Base-by-base conservation (phyloP, 2,888 invertebrate species). In the Silvanus unidentatus region DNA sequence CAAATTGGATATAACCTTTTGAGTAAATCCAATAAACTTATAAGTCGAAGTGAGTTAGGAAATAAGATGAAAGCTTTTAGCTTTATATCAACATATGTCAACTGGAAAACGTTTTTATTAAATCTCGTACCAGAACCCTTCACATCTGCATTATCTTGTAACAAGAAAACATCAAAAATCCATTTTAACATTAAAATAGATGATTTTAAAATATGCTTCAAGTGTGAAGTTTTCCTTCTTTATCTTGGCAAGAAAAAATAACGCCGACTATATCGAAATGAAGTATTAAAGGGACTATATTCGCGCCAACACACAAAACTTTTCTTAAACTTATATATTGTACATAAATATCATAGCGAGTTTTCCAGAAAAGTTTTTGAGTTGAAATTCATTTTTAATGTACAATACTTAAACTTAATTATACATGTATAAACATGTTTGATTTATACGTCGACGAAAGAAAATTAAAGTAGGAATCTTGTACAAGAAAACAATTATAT, bases 141-240 rank as follows among this genome's bases (percentile, higher is more conserved):
- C 50, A 54, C 53, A 47, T 53, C 49, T 50, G 49, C 56, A 57
- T 58, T 57, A 57, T 54, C 55, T 46, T 50, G 48, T 54, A 58
- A 55, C 56, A 48, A 40, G 57, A 55, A 50, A 59, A 65, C 63
- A 66, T 63, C 59, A 59, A 58, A 64, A 63, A 59, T 63, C 64
- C 64, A 66, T 66, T 65, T 58, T 49, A 48, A 54, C 60, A 63
- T 65, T 61, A 63, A 59, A 60, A 60, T 58, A 61, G 60, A 62
- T 59, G 60, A 60, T 61, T 56, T 52, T 60, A 59, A 46, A 58
- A 55, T 8, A 57, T 53, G 51, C 49, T 54, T 47, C 50, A 53
- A 54, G 53, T 56, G 36, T 44, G 48, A 54, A 60, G 54, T 54
- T 59, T 58, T 22, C 8, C 22, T 22, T 55, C 43, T 53, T 58